A percentile compares a stretch with the other conserved stretches of the same genome.
Conservation (phyloP, 2,888 invertebrate species). For the Slavum lentiscoides region DNA sequence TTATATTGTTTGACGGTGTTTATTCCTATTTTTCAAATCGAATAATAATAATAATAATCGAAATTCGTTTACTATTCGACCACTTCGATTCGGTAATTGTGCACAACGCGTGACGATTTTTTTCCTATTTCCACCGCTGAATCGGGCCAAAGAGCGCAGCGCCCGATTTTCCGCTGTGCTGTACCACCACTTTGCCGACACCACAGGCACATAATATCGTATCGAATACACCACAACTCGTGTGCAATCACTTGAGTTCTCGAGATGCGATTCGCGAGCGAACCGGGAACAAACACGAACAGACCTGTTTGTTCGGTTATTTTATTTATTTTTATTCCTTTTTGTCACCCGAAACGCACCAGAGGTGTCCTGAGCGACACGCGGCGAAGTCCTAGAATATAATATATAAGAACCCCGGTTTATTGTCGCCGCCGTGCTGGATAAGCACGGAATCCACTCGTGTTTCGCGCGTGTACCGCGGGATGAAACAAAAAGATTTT, state of each 20-base stretch:
- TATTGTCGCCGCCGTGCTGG: neutral
- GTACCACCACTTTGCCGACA: too few relatives aligned
- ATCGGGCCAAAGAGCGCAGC: too few relatives aligned
- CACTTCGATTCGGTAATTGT: too few relatives aligned
- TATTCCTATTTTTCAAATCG: too few relatives aligned
- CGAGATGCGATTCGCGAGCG: neutral
- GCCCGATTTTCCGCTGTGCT: too few relatives aligned
- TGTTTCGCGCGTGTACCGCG: neutral
- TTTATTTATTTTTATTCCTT: too few relatives aligned
- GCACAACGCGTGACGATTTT: too few relatives aligned
- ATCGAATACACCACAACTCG: neutral
- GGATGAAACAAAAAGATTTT: conserved; percentile 21
- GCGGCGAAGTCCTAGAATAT: neutral
- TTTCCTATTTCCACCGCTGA: too few relatives aligned
- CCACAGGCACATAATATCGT: neutral
- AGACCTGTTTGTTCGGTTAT: conserved; percentile 3
- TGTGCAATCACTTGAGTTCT: neutral
- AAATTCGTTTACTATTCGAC: too few relatives aligned
- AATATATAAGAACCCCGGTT: neutral
- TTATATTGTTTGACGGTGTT: too few relatives aligned
- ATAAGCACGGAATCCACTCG: neutral
- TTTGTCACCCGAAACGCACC: neutral
- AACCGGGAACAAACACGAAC: neutral
- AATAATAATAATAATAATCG: too few relatives aligned
- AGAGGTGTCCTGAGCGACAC: conserved; percentile 5